Conservation (phyloP, 2,113 vertebrate genomes). For the Psettodes erumei region DNA sequence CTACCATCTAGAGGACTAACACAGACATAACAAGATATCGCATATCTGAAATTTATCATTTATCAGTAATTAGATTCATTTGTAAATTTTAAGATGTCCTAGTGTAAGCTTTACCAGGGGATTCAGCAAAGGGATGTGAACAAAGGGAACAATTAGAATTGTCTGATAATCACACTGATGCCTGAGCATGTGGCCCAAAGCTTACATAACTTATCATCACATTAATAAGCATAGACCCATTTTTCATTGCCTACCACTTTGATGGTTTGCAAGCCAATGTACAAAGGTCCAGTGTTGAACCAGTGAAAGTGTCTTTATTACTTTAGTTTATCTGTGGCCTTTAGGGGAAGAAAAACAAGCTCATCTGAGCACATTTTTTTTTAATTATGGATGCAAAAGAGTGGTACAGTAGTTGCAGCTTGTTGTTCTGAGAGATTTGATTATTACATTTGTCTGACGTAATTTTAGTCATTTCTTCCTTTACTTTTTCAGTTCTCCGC, state of each 20-base stretch:
- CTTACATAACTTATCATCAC: background rate
- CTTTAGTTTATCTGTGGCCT: background rate
- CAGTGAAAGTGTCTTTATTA: background rate
- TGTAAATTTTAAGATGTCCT: background rate
- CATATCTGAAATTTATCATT: background rate
- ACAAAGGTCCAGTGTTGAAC: background rate
- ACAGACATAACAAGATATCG: conserved; percentile 10
- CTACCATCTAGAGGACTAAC: conserved; percentile 66
- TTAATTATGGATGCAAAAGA: too few relatives aligned
- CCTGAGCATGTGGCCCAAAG: background rate
- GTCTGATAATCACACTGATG: background rate
- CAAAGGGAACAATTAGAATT: background rate
- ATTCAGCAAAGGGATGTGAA: background rate
- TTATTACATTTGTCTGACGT: background rate
- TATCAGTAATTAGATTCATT: background rate
- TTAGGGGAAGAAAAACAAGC: background rate
- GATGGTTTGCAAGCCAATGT: background rate
- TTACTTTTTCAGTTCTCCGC: conserved; percentile 5
- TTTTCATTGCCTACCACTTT: background rate
- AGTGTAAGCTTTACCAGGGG: background rate
- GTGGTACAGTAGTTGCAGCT: background rate
- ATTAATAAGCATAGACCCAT: background rate
- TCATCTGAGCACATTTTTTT: background rate
- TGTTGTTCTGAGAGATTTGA: background rate
- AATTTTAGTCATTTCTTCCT: conserved; percentile 19